phyloP scores from a whole-genome alignment of 1,140 invertebrate genomes.

The Cydia strobilella region DNA sequence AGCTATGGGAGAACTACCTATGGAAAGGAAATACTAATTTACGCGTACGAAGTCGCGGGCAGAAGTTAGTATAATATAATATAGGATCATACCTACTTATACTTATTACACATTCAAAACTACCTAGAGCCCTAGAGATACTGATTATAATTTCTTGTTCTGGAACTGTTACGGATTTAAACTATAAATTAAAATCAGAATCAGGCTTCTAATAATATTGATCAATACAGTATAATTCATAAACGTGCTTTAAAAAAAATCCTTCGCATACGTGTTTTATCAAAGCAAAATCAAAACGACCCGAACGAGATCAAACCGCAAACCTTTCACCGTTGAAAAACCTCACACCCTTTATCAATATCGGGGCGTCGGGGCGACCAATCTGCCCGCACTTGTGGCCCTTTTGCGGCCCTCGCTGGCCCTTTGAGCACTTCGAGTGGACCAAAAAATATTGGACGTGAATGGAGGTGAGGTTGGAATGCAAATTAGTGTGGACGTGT shows the following conservation, averaged over 20 bases:
- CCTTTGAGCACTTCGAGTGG: slow-evolving; percentile 26
- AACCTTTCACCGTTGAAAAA: slow-evolving; percentile 18
- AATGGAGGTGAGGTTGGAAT: slow-evolving; percentile 1
- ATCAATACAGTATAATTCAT: neutral
- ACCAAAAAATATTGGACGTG: slow-evolving; percentile 22
- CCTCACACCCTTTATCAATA: slow-evolving; percentile 28
- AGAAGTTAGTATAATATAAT: too few species aligned
- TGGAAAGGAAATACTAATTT: too few species aligned
- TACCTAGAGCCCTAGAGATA: too few species aligned
- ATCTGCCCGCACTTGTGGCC: slow-evolving; percentile 32
- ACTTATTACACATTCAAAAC: too few species aligned
- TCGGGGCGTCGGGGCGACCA: slow-evolving; percentile 22
- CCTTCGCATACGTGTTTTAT: neutral
- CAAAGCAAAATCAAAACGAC: slow-evolving; percentile 8
- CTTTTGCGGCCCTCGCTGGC: slow-evolving; percentile 11
- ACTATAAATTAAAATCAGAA: too few species aligned
- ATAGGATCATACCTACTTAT: too few species aligned
- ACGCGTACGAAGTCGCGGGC: too few species aligned
- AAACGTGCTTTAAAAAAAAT: neutral
- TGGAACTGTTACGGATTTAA: too few species aligned
- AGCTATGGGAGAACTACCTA: too few species aligned
- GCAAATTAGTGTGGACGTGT: neutral
- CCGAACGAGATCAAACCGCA: slow-evolving; percentile 9
- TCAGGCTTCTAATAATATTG: too few species aligned
- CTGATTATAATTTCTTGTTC: too few species aligned